A percentile compares a stretch with the other conserved stretches of the same genome.
Evolutionary conservation across 2,113 vertebrate species (phyloP).

Genomic region (Aspiorhynchus laticeps): DNA sequence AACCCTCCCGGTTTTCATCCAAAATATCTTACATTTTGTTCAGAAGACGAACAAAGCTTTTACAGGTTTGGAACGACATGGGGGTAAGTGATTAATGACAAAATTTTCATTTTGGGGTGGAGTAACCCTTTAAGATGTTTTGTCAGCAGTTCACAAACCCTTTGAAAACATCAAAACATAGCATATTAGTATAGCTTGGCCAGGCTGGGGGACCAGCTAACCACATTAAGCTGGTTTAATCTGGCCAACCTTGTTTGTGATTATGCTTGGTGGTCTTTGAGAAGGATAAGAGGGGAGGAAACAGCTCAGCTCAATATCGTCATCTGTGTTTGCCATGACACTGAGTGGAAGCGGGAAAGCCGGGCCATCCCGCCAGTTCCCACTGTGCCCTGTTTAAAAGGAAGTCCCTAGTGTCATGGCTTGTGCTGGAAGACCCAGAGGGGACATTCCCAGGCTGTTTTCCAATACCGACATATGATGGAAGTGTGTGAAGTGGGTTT

Average conservation of each 20-base stretch:
- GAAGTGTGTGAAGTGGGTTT: slow-evolving; percentile 34
- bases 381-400: neutral
- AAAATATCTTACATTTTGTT: no score
- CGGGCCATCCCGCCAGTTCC: neutral
- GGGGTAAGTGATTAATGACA: no score
- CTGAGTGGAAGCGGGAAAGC: slow-evolving; percentile 83
- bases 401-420: slow-evolving; percentile 51
- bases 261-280: slow-evolving; percentile 81
- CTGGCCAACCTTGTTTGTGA: slow-evolving; percentile 69
- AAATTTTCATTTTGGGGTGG: no score
- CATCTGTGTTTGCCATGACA: slow-evolving; percentile 76
- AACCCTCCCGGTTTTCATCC: no score
- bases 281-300: slow-evolving; percentile 76
- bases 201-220: neutral
- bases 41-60: no score
- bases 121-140: no score
- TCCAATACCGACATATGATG: slow-evolving; percentile 21
- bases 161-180: neutral
- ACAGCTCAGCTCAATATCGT: slow-evolving; percentile 81
- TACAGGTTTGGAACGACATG: no score
- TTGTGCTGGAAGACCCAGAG: slow-evolving; percentile 4
- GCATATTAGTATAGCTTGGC: neutral
- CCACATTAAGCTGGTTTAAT: neutral
- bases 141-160: neutral
- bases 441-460: slow-evolving; percentile 20